Evolutionary conservation across 2,888 invertebrate genomes (phyloP), one percentile per base, ranked within the genome.

Genomic region (Saturnia pavonia): DNA sequence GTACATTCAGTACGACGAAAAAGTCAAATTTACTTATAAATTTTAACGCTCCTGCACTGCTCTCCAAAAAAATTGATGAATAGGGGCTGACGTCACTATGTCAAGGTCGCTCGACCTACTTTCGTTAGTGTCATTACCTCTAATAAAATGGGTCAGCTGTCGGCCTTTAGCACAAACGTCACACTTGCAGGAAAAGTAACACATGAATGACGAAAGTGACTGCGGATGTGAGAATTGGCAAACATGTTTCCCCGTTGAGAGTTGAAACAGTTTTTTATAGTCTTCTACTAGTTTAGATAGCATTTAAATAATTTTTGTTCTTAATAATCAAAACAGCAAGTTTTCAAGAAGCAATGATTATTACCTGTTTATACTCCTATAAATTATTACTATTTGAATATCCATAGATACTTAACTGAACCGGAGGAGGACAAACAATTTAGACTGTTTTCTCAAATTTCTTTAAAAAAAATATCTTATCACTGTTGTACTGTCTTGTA

Each of bases 51-150:
- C 19, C 9, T 63, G 19, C 48, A 16, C 67, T 51, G 25, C 40
- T 8, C 40, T 68, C 42, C 51, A 68, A 68, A 68, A 40, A 48
- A 68, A 75, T 72, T 70, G 74, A 73, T 76, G 71, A 72, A 76
- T 74, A 75, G 74, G 70, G 67, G 70, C 40, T 71, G 70, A 71
- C 74, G 73, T 78, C 73, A 75, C 74, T 69, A 78, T 83, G 82
- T 84, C 85, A 85, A 74, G 81, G 82, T 70, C 76, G 69, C 72
- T 71, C 74, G 83, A 72, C 81, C 82, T 77, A 84, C 71, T 82
- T 85, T 72, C 70, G 74, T 80, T 72, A 72, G 74, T 75, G 69
- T 71, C 71, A 67, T 71, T 79, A 79, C 76, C 80, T 80, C 76
- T 67, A 67, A 68, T 73, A 67, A 87, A 83, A 80, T 81, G 74